phyloP scores from a whole-genome alignment of 2,888 invertebrate species.

The Volucella inflata region DNA sequence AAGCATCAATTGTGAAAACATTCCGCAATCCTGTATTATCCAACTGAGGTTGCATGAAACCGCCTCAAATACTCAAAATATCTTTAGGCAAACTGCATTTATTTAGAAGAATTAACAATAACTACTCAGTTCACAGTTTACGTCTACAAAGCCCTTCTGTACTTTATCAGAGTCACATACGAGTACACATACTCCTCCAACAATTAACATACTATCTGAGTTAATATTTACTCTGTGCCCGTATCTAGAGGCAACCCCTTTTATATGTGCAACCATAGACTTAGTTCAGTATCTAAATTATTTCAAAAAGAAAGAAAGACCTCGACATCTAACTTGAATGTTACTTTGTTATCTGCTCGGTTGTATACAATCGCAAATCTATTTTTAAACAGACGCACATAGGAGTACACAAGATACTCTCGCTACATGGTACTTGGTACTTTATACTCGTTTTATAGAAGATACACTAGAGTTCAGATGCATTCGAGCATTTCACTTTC shows the following conservation, averaged over 20 bases:
- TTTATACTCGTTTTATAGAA: slow-evolving; percentile 35
- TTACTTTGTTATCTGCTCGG: slow-evolving; percentile 53
- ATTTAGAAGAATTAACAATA: slow-evolving; percentile 19
- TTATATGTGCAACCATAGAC: neutral
- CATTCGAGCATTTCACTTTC: slow-evolving; percentile 70
- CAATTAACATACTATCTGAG: neutral
- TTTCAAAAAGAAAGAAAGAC: slow-evolving; percentile 8
- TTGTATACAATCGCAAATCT: slow-evolving; percentile 55
- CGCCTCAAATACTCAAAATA: neutral
- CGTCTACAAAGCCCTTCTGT: slow-evolving; percentile 3
- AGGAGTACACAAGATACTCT: too few species aligned
- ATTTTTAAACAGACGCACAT: slow-evolving; percentile 53
- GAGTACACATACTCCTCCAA: neutral
- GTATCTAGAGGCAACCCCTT: neutral
- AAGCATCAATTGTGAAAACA: too few species aligned
- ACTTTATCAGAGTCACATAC: neutral
- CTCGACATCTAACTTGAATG: slow-evolving; percentile 38
- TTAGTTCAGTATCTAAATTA: slow-evolving; percentile 21
- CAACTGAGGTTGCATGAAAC: slow-evolving; percentile 1
- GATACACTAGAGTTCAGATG: slow-evolving; percentile 60
- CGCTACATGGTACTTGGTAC: too few species aligned
- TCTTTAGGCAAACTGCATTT: slow-evolving; percentile 15
- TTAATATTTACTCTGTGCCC: slow-evolving; percentile 34
- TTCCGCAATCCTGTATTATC: neutral
- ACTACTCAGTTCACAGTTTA: neutral